phyloP scores from a whole-genome alignment of 2,888 invertebrate species.

The Dugesia japonica region DNA sequence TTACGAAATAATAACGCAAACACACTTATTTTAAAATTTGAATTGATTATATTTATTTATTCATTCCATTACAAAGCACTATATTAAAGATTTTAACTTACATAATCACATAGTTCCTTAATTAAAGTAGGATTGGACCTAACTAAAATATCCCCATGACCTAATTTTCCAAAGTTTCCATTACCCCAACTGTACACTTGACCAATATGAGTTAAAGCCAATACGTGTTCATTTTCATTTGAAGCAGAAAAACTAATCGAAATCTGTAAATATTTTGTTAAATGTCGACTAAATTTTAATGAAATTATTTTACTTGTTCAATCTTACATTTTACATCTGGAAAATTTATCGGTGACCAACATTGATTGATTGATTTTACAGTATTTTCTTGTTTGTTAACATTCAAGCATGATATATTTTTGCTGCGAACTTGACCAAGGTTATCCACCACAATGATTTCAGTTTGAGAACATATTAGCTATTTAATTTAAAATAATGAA shows the following conservation, averaged over 20 bases:
- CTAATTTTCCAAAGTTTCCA: neutral
- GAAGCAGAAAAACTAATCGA: neutral
- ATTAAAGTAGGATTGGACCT: neutral
- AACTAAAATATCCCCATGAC: neutral
- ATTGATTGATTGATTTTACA: neutral
- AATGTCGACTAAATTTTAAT: neutral
- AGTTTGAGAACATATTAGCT: neutral
- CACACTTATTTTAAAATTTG: too few relatives aligned
- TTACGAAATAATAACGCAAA: too few relatives aligned
- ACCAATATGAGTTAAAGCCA: neutral
- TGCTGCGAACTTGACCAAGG: neutral
- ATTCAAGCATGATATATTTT: neutral
- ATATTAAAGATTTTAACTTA: too few relatives aligned
- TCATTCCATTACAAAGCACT: too few relatives aligned
- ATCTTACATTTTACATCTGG: constrained; percentile 2
- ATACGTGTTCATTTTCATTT: neutral
- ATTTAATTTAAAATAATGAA: too few relatives aligned
- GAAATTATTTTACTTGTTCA: neutral
- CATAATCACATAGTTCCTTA: neutral
- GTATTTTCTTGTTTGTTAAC: neutral
- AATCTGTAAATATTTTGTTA: neutral
- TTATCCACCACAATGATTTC: neutral
- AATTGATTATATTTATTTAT: too few relatives aligned
- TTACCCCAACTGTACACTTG: neutral
- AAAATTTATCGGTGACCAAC: neutral